Base-by-base conservation (phyloP, 2,888 invertebrate genomes). In the Sinhomidia bicolor region DNA sequence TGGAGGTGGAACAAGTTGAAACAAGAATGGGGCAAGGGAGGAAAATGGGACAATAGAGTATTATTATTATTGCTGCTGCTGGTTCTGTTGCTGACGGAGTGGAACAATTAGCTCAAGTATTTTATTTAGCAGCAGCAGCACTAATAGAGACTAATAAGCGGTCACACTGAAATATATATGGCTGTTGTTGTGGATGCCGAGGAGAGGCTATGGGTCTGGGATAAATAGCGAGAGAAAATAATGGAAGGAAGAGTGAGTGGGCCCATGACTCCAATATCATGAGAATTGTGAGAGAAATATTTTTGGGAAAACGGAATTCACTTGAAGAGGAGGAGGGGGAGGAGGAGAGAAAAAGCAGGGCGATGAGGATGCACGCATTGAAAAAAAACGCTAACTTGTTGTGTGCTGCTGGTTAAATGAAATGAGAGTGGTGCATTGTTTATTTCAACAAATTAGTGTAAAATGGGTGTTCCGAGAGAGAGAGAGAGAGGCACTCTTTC, bases 141-240 rank as follows among this genome's bases (percentile, higher is more conserved):
- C 80, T 80, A 85, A 85, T 85, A 80, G 86, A 80, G 80, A 78
- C 79, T 86, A 86, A 86, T 86, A 86, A 80, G 79, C 23, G 57
- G 54, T 44, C 41, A 29, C 62, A 29, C 32, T 44, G 71, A 12
- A 71, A 71, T 41, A 71, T 41, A 71, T 71, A 71, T 71, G 41
- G 71, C 36, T 60, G 60, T 23, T 60, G 29, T 26, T 23, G 60
- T 60, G 62, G 23, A 36, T 7, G 12, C 1, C 9, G 29, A 54
- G 12, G 54, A n/a, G 17, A 17, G 5, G 23, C 3, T 17, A 23
- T 20, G 17, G 57, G 4, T 7, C 57, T 57, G 71, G 71, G 44
- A 44, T 41, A 71, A 68, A 17, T 41, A 44, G 20, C 20, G 17
- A 14, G 23, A 14, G 41, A 82, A 65, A 44, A 44, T 65, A 29